A percentile compares a stretch with the other conserved stretches of the same genome.
Evolutionary conservation across 1,140 invertebrate species (phyloP).

Genomic region (Anastatus disparis): DNA sequence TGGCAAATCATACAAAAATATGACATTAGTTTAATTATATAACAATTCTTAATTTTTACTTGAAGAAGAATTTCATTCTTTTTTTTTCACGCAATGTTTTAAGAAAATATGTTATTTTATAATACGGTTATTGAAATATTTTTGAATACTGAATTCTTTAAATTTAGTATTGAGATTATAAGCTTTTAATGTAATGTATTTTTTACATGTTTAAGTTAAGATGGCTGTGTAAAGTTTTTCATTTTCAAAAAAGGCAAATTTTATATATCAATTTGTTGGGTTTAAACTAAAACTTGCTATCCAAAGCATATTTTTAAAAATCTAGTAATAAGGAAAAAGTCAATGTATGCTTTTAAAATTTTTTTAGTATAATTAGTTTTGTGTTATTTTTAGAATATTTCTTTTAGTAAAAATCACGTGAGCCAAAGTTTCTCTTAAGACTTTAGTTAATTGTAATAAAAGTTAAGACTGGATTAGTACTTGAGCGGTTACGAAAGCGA

Average conservation of each 20-base stretch:
- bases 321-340: not conserved
- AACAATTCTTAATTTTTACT: too few species aligned
- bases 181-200: slow-evolving; percentile 26
- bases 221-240: slow-evolving; percentile 37
- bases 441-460: slow-evolving; percentile 32
- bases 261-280: slow-evolving; percentile 32
- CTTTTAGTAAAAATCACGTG: not conserved
- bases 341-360: slow-evolving; percentile 12
- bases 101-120: too few species aligned
- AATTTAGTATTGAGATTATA: slow-evolving; percentile 22
- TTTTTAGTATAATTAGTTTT: slow-evolving; percentile 7
- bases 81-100: too few species aligned
- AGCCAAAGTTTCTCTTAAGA: slow-evolving; percentile 34
- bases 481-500: slow-evolving; percentile 16
- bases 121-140: slow-evolving; percentile 25
- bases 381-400: not conserved
- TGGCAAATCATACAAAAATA: not conserved
- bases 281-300: slow-evolving; percentile 5
- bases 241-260: slow-evolving; percentile 24
- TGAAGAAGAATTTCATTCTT: too few species aligned
- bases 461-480: slow-evolving; percentile 37
- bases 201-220: slow-evolving; percentile 35
- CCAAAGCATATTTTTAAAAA: slow-evolving; percentile 22
- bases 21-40: too few species aligned
- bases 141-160: slow-evolving; percentile 17